Evolutionary conservation across 2,888 invertebrate genomes (phyloP).

Genomic region (Dryobota labecula): DNA sequence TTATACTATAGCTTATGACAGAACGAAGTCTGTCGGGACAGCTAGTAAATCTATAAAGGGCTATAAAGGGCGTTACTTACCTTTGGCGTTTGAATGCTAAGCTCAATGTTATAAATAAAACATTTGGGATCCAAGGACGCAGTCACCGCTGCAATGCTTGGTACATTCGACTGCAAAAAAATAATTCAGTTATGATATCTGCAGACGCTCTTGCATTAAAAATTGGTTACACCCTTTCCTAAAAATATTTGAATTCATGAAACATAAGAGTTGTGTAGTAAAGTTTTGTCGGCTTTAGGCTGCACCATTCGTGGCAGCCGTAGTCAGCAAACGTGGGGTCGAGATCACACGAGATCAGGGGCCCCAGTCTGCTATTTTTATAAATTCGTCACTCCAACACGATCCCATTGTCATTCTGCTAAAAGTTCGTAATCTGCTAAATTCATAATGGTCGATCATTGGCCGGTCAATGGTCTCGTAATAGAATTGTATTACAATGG

Average conservation of each 20-base stretch:
- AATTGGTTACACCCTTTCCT: background rate
- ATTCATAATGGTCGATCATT: no score
- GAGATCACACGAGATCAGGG: background rate
- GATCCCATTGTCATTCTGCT: no score
- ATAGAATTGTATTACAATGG: no score
- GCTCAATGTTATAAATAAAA: constrained; percentile 93
- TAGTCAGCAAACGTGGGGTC: background rate
- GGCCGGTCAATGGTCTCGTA: no score
- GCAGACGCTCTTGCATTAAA: background rate
- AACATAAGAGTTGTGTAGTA: background rate
- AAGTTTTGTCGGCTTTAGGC: background rate
- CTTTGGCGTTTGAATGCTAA: constrained; percentile 94
- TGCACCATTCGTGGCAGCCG: background rate
- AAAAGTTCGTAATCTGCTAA: no score
- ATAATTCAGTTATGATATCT: background rate
- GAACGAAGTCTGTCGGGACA: no score
- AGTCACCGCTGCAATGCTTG: constrained; percentile 94
- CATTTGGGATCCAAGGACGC: constrained; percentile 93
- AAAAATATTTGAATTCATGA: background rate
- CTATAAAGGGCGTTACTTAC: constrained; percentile 73
- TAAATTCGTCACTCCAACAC: no score
- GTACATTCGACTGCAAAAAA: constrained; percentile 84
- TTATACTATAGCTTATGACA: no score
- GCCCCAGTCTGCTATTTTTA: no score
- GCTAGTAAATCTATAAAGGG: constrained; percentile 7